Base-by-base conservation (phyloP, 2,888 invertebrate species). In the Amiota mariae region DNA sequence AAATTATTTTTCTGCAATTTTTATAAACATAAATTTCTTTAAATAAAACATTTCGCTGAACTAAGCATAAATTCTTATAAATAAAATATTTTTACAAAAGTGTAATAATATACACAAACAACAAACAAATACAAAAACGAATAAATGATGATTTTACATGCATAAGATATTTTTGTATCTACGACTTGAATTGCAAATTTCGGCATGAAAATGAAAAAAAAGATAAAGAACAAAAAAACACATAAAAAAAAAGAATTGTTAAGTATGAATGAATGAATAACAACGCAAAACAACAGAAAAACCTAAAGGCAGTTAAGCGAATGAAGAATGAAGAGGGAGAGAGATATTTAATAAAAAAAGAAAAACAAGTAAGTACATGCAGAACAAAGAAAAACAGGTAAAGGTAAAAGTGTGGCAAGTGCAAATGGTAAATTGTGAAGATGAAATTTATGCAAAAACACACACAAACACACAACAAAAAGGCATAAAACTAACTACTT, bases 401-500 rank as follows among this genome's bases (percentile, higher is more conserved):
- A 59, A 59, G 59, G 15, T 18, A 20, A 59, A 59, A 59, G 59
- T 59, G 59, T 59, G 59, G 18, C 59, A 59, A 24, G 20, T 59
- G 59, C 15, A 59, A 59, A 20, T 15, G 8, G 8, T 15, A 36
- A 36, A 36, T 36, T 6, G 46, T 49, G 36, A 36, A 36, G 48
- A 47, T 20, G 48, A 57, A 51, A 71, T 71, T 57, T 57, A 76
- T 80, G 77, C 79, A 80, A 80, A 79, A 80, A 78, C 80, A 77
- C 79, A 77, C 75, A 77, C 75, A 74, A 75, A 73, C 73, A 73
- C 12, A 12, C 4, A 51, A 51, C 54, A 73, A 78, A 78, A 75
- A 72, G 74, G 63, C 20, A 71, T 71, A 73, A 76, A 74, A 51
- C 12, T 6, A 51, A 51, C 54, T n/a, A 13, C n/a, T 13, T 13